phyloP scores from a whole-genome alignment of 2,888 invertebrate species.

The Lacanobia oleracea region DNA sequence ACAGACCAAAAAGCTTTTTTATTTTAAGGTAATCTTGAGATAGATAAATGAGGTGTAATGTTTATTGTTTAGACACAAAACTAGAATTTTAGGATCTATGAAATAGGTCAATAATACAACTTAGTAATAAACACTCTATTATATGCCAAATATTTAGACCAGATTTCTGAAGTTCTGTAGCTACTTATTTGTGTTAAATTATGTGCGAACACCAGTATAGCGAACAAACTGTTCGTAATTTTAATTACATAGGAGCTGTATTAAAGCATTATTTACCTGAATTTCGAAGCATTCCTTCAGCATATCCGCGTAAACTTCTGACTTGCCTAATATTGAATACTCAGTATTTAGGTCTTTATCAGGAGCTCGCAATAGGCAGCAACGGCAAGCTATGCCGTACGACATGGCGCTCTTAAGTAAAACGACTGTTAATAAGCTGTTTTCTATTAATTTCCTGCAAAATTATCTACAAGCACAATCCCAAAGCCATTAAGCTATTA shows the following conservation, averaged over 20 bases:
- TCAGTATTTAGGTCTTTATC: constrained; percentile 80
- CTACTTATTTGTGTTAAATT: background rate
- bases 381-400: constrained; percentile 73
- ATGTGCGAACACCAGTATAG: background rate
- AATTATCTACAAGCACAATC: constrained; percentile 12
- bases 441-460: constrained; percentile 3
- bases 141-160: background rate
- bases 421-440: background rate
- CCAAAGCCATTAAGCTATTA: constrained; percentile 12
- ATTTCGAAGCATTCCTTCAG: constrained; percentile 86
- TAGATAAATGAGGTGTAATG: background rate
- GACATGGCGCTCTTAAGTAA: constrained; percentile 68
- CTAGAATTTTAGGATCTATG: background rate
- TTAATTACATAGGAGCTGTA: background rate
- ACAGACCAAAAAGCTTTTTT: background rate
- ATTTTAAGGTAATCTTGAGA: background rate
- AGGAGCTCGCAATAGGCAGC: constrained; percentile 81
- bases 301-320: constrained; percentile 84
- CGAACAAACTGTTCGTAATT: background rate
- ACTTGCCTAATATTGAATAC: constrained; percentile 76
- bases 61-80: background rate
- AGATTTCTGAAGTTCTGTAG: background rate
- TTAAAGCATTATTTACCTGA: constrained; percentile 73
- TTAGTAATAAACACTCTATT: background rate
- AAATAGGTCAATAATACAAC: constrained; percentile 19